Base-by-base conservation (phyloP, 2,113 vertebrate species). In the Dermatemys mawii region DNA sequence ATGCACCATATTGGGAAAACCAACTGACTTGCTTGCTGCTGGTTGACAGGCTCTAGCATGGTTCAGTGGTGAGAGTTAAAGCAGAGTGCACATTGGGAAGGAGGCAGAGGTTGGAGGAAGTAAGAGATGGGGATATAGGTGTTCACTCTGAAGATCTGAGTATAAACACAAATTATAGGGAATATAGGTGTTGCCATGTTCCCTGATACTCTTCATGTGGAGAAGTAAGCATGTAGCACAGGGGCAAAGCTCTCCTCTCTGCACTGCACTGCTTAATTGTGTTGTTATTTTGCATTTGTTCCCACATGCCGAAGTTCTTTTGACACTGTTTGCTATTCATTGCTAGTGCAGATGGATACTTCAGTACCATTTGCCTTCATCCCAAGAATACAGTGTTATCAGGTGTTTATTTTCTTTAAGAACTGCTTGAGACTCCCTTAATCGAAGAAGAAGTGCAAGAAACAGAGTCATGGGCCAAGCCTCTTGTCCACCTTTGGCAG, bases 401-500 rank as follows among this genome's bases (percentile, higher is more conserved):
- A 92, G 53, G 26, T 93, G 2, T 88, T 83, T 87, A 27, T 94
- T 83, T 96, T 88, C 29, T 87, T 95, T 90, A 96, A 99, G 99
- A 99, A 93, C 96, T 98, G 87, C 96, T 97, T 78, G 99, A 99
- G 87, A 95, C 97, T 84, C 95, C 96, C 87, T 95, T 94, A 63
- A 94, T 46, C 44, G 99, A 99, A 86, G 98, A 99, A 63, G 98
- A 99, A 91, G 93, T 98, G 55, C 98, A 98, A 93, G 99, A 99
- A 97, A 98, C 97, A 5, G 99, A 99, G 92, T 95, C 93, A 8
- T 99, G 99, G 99, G 99, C 99, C 24, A 99, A 98, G 94, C 99
- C 99, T 94, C 98, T 99, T 75, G 83, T 99, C 54, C 97, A 98
- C 92, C 98, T 99, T 92, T 99, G 99, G 99, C 99, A 99, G 97